phyloP scores from a whole-genome alignment of 2,113 vertebrate species.

The Hippocampus abdominalis region DNA sequence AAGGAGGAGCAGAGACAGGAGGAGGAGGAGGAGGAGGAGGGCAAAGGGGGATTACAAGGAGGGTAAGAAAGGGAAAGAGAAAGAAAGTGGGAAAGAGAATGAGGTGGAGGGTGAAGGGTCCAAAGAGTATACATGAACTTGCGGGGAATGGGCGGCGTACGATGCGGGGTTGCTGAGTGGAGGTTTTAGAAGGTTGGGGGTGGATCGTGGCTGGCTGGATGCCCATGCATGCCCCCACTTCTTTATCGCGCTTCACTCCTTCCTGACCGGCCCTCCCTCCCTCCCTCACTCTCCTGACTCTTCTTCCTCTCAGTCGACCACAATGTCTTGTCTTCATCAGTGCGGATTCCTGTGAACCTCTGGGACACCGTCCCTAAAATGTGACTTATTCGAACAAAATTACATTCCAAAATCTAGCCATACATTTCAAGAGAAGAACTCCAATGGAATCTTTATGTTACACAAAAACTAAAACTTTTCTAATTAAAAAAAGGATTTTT shows the following conservation, averaged over 20 bases:
- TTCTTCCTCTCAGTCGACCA: slow-evolving; percentile 45
- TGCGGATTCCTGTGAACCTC: slow-evolving; percentile 29
- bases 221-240: slow-evolving; percentile 42
- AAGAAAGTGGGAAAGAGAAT: slow-evolving; percentile 17
- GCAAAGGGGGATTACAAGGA: slow-evolving; percentile 38
- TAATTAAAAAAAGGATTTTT: background rate
- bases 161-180: slow-evolving; percentile 22
- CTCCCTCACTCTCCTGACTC: slow-evolving; percentile 35
- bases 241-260: slow-evolving; percentile 30
- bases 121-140: slow-evolving; percentile 37
- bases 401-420: background rate
- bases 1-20: slow-evolving; percentile 29
- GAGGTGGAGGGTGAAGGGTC: slow-evolving; percentile 25
- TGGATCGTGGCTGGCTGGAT: slow-evolving; percentile 41
- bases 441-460: background rate
- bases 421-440: background rate
- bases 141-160: slow-evolving; percentile 31
- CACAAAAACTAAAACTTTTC: background rate
- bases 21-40: slow-evolving; percentile 16
- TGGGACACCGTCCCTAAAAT: slow-evolving; percentile 16
- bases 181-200: slow-evolving; percentile 9
- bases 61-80: slow-evolving; percentile 28
- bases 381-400: slow-evolving; percentile 10
- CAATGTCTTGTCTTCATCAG: slow-evolving; percentile 40
- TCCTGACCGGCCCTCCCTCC: slow-evolving; percentile 24